Evolutionary conservation across 2,113 vertebrate genomes (phyloP).

Genomic region (Micronycteris hirsuta): DNA sequence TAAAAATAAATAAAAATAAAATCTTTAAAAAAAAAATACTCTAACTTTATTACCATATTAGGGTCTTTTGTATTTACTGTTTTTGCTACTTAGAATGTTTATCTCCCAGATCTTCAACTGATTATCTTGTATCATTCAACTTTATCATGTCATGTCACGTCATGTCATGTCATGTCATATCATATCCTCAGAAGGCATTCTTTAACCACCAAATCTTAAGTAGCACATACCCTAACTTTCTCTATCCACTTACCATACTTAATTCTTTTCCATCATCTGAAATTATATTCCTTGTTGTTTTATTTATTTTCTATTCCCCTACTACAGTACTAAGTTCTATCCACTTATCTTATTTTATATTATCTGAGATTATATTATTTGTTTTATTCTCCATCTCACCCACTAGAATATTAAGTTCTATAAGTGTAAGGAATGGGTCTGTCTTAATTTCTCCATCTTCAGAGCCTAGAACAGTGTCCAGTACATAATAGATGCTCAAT

Average conservation of each 20-base stretch:
- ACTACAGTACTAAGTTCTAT: neutral
- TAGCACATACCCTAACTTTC: neutral
- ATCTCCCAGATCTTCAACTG: neutral
- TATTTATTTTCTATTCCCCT: neutral
- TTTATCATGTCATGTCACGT: neutral
- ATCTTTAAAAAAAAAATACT: neutral
- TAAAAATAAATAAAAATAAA: no score
- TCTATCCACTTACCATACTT: neutral
- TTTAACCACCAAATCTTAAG: neutral
- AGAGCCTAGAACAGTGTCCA: neutral
- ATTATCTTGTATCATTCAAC: neutral
- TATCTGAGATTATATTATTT: neutral
- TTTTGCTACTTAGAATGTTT: neutral
- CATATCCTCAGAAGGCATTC: neutral
- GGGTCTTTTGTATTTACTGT: neutral
- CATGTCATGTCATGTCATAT: neutral
- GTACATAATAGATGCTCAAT: neutral
- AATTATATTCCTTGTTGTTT: neutral
- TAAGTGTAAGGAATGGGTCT: neutral
- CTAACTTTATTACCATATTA: neutral
- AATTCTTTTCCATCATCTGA: neutral
- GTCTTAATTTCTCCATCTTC: neutral
- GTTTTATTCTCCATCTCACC: neutral
- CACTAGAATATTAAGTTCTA: neutral
- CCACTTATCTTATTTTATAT: neutral